Percentiles rank a stretch among this genome's conserved stretches.
Conservation (phyloP, 2,113 vertebrate genomes). For the Pedionomus torquatus region DNA sequence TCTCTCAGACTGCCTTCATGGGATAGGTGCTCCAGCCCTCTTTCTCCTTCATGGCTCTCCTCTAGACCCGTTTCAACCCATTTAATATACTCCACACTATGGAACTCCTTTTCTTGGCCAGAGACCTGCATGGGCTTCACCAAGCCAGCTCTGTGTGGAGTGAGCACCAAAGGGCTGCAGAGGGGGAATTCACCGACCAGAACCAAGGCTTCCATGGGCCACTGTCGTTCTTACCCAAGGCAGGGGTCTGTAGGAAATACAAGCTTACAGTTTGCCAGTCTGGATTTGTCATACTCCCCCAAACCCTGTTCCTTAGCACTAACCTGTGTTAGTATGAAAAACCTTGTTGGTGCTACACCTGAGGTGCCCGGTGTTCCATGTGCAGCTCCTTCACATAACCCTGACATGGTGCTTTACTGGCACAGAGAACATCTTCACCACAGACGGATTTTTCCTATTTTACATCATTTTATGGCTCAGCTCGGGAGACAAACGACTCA, state of each 20-base stretch:
- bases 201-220: not conserved
- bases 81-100: not conserved
- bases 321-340: not conserved
- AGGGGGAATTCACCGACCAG: fast-evolving
- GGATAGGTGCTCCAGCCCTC: not conserved
- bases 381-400: not conserved
- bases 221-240: not conserved
- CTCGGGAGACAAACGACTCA: not conserved
- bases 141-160: not conserved
- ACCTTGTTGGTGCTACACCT: not conserved
- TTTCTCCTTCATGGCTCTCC: not conserved
- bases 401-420: fast-evolving
- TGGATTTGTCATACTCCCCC: not conserved
- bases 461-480: not conserved
- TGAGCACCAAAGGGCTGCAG: not conserved
- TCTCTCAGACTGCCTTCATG: not conserved
- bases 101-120: not conserved
- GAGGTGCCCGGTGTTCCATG: not conserved
- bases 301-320: not conserved
- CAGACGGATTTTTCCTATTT: not conserved
- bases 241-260: not conserved
- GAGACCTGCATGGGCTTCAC: not conserved
- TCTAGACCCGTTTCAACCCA: not conserved
- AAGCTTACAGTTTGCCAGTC: not conserved
- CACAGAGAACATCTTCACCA: not conserved